Evolutionary conservation across 2,888 invertebrate species (phyloP), one percentile per base, ranked within the genome.

Genomic region (Acleris literana): DNA sequence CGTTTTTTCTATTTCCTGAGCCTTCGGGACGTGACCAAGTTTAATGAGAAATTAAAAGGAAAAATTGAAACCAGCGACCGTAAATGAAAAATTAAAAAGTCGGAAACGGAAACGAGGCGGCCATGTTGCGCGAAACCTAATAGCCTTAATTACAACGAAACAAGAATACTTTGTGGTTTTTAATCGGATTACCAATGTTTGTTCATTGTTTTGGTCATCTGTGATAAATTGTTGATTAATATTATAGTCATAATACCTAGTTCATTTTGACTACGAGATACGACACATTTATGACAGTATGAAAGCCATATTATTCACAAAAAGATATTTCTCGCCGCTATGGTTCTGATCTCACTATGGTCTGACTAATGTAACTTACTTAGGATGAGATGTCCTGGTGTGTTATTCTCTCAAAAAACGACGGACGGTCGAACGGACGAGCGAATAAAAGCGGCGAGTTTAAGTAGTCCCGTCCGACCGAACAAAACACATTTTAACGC

Each of bases 41-140:
- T 87, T 82, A 89, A 89, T 88, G 86, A 86, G 83, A 87, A 89
- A 89, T 88, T 87, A 87, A 78, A 82, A 75, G 78, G 60, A 85
- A 87, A 87, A 88, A 87, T 87, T 84, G 85, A 82, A 85, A 87
- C 76, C 81, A 76, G 75, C 78, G 79, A 74, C 80, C 86, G 86
- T 85, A 86, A 87, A 88, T 87, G 85, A 88, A 88, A 89, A 89
- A 89, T 89, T 89, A 88, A 84, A 88, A 88, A 86, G 75, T 80
- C 75, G 89, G 88, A 88, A 88, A 78, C 83, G 86, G 87, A 83
- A 85, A 71, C 76, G 18, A 18, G 49, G 76, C 85, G 70, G 84
- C 87, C 86, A 87, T 88, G 79, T 86, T 88, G 86, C 85, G 71
- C 68, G 70, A 75, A 81, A 77, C 79, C 77, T 83, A 82, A 83